Base-by-base conservation (phyloP, 2,888 invertebrate species). In the Furcula furcula region DNA sequence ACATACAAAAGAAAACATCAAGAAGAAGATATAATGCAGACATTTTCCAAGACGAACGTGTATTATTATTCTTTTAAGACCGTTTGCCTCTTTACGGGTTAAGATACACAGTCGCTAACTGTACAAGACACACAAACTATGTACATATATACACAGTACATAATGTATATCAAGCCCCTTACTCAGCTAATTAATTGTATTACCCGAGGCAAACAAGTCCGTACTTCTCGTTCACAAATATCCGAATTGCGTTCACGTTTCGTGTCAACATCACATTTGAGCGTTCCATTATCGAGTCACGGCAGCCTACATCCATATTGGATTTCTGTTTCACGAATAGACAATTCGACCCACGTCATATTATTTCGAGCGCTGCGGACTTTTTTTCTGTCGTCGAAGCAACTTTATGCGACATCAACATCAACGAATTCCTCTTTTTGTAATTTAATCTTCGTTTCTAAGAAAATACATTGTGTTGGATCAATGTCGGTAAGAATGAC, bases 1-100 rank as follows among this genome's bases (percentile, higher is more conserved):
- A 53, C 55, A 60, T 65, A 76, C 58, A 75, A 72, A 78, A 72
- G 69, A 68, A 79, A 80, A 82, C 70, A 75, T 75, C 76, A 65
- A 76, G 72, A n/a, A 65, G 65, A 59, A 77, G 75, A 75, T 76
- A 75, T 59, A 60, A 69, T 53, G 55, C 58, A 55, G 56, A 58
- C 62, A 57, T 65, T 58, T 61, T 55, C 48, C 63, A 65, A 68
- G 70, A 71, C 52, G 56, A 62, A 50, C 55, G 54, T 42, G 43
- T 65, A 63, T 68, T 70, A 76, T 71, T 69, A 69, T 75, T 70
- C 55, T 61, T 65, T 49, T 55, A 48, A 61, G 58, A 53, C 56
- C 51, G 60, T 64, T 63, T 59, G 53, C 50, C 39, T 42, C 51
- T 58, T 57, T 41, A 50, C 46, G 44, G 46, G 50, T 54, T 10